Evolutionary conservation across 2,797 vertebrate genomes (phyloP), one percentile per base, ranked within the genome.

Genomic region (Chiroxiphia lanceolata): DNA sequence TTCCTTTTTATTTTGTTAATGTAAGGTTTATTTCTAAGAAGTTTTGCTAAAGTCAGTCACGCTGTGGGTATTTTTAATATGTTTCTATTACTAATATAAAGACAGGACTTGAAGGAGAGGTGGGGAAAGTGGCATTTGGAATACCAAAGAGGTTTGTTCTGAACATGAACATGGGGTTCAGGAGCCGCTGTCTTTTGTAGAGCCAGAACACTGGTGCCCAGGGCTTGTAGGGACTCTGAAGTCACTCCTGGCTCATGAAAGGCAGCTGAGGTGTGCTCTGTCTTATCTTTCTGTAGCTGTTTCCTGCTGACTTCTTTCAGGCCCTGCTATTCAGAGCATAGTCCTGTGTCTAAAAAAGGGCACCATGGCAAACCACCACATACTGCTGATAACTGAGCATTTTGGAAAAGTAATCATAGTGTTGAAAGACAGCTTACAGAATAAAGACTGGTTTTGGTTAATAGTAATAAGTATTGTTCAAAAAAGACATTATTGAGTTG

Each of bases 241-340:
- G 48, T 15, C 20, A 4, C 12, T 77, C 6, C 2, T 4, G 40
- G 27, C 59, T 69, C 1, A 0, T 3, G 2, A 22, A 27, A 34
- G 48, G 34, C 40, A 29, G 26, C 29, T 38, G 57, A 31, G 27
- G 7, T 34, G 7, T 34, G 23, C n/a, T 89, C 38, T 53, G 17
- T 18, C 21, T 31, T 53, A 10, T 34, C 34, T 44, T 38, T 31
- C 25, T 3, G 20, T 23, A 60, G 25, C 50, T 68, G 25, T 70
- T 63, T 33, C 9, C 29, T 50, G 14, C 34, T 50, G 23, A 20
- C 23, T 86, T 67, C 21, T 72, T 45, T 64, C 15, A 12, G 23
- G 15, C n/a, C 15, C 34, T 57, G 60, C 18, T 2, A 0, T 83
- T 74, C 25, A 40, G 69, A 86, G 38, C 4, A 9, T 8, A 13